A percentile compares a stretch with the other conserved stretches of the same genome.
Evolutionary conservation across 2,113 vertebrate species (phyloP).

Genomic region (Oryctolagus cuniculus): mOryCun1.1 NC_091438.1:85084501-85085000

Average conservation of each 20-base stretch:
- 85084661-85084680: slow-evolving; percentile 30
- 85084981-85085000: too few relatives aligned
- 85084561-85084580: not conserved
- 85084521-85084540: slow-evolving; percentile 5
- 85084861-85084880: not conserved
- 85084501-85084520: not conserved
- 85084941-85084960: not conserved
- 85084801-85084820: slow-evolving; percentile 95
- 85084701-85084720: not conserved
- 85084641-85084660: slow-evolving; percentile 25
- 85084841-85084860: not conserved
- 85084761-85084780: slow-evolving; percentile 95
- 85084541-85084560: slow-evolving; percentile 34
- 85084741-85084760: slow-evolving; percentile 70
- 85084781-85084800: slow-evolving; percentile 97
- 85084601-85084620: slow-evolving; percentile 39
- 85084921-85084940: slow-evolving; percentile 11
- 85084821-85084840: slow-evolving; percentile 72
- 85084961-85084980: not conserved
- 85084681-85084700: not conserved
- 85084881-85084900: not conserved
- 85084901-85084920: not conserved
- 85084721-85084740: slow-evolving; percentile 22
- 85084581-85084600: slow-evolving; percentile 22
- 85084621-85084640: slow-evolving; percentile 31